Evolutionary conservation across 2,888 invertebrate genomes (phyloP).

Genomic region (Chaetoderma sp.): DNA sequence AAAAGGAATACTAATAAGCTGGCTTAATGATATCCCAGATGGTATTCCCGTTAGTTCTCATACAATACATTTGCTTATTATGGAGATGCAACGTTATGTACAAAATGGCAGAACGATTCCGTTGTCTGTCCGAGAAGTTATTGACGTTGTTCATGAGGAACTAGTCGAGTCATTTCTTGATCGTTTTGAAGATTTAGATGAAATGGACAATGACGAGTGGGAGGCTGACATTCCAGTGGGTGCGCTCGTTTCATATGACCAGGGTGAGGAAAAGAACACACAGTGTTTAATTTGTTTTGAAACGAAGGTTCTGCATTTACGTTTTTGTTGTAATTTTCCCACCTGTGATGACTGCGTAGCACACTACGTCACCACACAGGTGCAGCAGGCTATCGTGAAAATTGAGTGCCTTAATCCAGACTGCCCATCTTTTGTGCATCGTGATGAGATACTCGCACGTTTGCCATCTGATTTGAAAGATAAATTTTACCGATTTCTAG

Average conservation of each 20-base stretch:
- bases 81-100: too few relatives aligned
- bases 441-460: constrained; percentile 65
- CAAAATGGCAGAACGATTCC: too few relatives aligned
- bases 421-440: constrained; percentile 60
- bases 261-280: too few relatives aligned
- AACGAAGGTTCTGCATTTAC: constrained; percentile 42
- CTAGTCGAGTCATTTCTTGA: too few relatives aligned
- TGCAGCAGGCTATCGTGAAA: constrained; percentile 58
- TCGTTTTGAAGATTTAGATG: too few relatives aligned
- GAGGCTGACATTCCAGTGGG: not conserved
- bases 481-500: constrained; percentile 62
- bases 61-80: too few relatives aligned
- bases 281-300: constrained; percentile 65
- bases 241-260: not conserved
- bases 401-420: constrained; percentile 61
- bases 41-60: too few relatives aligned
- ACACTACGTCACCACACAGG: constrained; percentile 55
- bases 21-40: too few relatives aligned
- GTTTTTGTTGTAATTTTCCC: constrained; percentile 64
- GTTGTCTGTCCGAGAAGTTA: too few relatives aligned
- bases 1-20: too few relatives aligned
- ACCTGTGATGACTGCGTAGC: constrained; percentile 65
- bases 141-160: too few relatives aligned
- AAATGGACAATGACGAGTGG: too few relatives aligned
- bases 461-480: constrained; percentile 55